Evolutionary conservation across 2,113 vertebrate species (phyloP).

Genomic region (Bufo bufo): DNA sequence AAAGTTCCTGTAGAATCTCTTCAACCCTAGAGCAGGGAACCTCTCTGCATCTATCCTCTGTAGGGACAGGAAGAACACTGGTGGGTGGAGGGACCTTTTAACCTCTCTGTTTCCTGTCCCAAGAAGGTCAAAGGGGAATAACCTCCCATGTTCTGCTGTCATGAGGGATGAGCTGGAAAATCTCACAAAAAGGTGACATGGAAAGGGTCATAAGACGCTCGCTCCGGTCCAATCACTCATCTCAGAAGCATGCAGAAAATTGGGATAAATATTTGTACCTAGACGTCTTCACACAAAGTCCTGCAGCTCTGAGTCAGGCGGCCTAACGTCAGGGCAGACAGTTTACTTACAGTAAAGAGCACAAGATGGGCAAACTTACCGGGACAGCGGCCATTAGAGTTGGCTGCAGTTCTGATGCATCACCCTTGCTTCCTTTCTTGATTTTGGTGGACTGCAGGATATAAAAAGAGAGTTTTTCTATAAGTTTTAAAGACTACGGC

Average conservation of each 20-base stretch:
- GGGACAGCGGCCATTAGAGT: slow-evolving; percentile 96
- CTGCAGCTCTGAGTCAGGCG: slow-evolving; percentile 10
- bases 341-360: slow-evolving; percentile 12
- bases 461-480: neutral
- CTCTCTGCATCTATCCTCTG: no score
- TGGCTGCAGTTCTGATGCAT: slow-evolving; percentile 84
- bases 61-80: no score
- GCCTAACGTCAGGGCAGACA: slow-evolving; percentile 41
- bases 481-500: neutral
- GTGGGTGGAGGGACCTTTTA: no score
- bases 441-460: slow-evolving; percentile 91
- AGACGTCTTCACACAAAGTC: slow-evolving; percentile 37
- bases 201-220: neutral
- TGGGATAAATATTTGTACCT: slow-evolving; percentile 54
- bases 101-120: no score
- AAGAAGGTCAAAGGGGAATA: no score
- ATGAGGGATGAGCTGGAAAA: neutral
- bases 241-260: neutral
- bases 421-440: slow-evolving; percentile 94
- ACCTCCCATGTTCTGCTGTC: no score
- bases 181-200: neutral
- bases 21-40: no score
- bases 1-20: no score
- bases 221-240: neutral
- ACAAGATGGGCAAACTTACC: slow-evolving; percentile 72